Evolutionary conservation across 2,888 invertebrate species (phyloP), one percentile per base, ranked within the genome.

Genomic region (Aphidoletes aphidimyza): DNA sequence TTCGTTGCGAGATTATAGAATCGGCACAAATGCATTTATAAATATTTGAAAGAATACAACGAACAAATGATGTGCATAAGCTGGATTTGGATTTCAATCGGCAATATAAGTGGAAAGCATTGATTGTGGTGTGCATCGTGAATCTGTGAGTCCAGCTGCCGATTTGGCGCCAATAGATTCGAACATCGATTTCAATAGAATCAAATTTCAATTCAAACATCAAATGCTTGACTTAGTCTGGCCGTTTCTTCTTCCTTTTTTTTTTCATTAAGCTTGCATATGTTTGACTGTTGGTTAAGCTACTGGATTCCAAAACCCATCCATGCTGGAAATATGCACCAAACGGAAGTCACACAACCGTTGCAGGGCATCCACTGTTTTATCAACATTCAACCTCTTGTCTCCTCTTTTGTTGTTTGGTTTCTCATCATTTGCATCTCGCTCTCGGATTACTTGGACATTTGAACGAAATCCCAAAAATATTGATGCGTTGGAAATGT

Each of bases 1-100:
- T 69, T 69, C 34, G 69, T 69, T 69, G 69, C 34, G 30, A 69
- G 69, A 69, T 69, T 69, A 69, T 69, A 69, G 69, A 69, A 69
- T 69, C 69, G 69, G 69, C 69, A 69, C 69, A 69, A 69, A 69
- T 69, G 69, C 69, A 69, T 69, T 69, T 69, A 69, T 69, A 69
- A 69, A 69, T 69, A 69, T 69, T n/a, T 69, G 69, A 34, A 69
- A 69, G 69, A 69, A 69, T 30, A 69, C 69, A 54, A 22, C 26
- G 69, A 30, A 69, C 19, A 69, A 69, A 69, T 69, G 69, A 69
- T 69, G 69, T 30, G 54, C 54, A 54, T 54, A 54, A 54, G 54
- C 54, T 54, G 69, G 69, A 0, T 69, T 69, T 69, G 30, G 69
- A 69, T 69, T 69, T 69, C 69, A 14, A 69, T 69, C n/a, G 26